These are phyloP conservation scores for Uloborus diversus DNA, from an alignment of 1,140 invertebrate species.

Conservation along the genomic window DNA sequence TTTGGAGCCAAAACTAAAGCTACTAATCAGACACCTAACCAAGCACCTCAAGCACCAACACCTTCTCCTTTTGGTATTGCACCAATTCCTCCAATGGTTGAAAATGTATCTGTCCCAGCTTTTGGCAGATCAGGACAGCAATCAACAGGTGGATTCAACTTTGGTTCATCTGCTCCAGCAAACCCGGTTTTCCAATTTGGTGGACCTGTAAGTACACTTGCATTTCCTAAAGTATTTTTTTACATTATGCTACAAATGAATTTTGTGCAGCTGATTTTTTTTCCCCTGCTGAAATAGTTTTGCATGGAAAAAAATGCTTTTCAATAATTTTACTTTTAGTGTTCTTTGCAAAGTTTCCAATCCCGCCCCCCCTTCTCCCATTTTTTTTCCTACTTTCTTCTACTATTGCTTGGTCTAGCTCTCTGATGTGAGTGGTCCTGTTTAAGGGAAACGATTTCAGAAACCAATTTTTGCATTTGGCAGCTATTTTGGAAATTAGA, in stretches of 20 bases:
- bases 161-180: constrained; percentile 6
- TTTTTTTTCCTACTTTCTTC: no score
- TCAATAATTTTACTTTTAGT: no score
- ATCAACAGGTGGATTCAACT: constrained; percentile 10
- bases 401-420: no score
- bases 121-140: neutral
- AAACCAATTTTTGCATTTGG: no score
- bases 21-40: neutral
- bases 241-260: neutral
- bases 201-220: neutral
- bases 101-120: neutral
- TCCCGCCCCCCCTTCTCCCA: no score
- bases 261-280: no score
- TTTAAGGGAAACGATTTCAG: no score
- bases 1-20: neutral
- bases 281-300: no score
- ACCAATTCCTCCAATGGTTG: neutral
- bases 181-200: constrained; percentile 30
- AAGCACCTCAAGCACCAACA: neutral
- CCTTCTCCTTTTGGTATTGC: neutral
- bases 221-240: neutral
- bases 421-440: no score
- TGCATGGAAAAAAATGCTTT: no score
- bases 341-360: no score
- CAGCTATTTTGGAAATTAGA: no score